Conservation (phyloP, 1,140 invertebrate genomes). For the Periplaneta americana region DNA sequence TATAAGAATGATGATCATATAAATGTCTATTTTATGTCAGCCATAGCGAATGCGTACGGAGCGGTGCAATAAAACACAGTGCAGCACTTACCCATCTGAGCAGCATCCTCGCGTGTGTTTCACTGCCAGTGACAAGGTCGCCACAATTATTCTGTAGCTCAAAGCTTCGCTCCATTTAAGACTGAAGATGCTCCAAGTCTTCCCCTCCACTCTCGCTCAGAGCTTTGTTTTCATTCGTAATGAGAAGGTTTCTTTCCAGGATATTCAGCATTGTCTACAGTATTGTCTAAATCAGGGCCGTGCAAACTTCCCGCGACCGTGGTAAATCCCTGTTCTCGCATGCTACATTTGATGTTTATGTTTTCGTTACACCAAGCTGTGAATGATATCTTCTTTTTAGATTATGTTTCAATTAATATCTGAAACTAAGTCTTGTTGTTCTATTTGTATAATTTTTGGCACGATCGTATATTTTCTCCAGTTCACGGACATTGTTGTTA, state of each 20-base stretch:
- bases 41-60: neutral
- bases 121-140: neutral
- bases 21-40: neutral
- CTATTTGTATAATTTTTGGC: too few species aligned
- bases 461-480: too few species aligned
- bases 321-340: too few species aligned
- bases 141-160: neutral
- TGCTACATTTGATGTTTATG: too few species aligned
- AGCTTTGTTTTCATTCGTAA: neutral
- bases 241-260: neutral
- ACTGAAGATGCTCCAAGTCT: neutral
- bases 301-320: neutral
- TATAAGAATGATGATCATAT: too few species aligned
- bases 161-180: neutral
- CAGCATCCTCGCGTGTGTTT: neutral
- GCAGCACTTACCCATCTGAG: neutral
- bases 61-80: neutral
- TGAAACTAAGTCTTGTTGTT: too few species aligned
- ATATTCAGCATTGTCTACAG: too few species aligned
- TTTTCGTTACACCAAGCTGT: too few species aligned
- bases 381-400: too few species aligned
- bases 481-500: too few species aligned
- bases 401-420: too few species aligned
- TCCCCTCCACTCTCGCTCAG: neutral
- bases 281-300: neutral